Evolutionary conservation across 2,888 invertebrate species (phyloP).

Genomic region (Heteropelma amictum): DNA sequence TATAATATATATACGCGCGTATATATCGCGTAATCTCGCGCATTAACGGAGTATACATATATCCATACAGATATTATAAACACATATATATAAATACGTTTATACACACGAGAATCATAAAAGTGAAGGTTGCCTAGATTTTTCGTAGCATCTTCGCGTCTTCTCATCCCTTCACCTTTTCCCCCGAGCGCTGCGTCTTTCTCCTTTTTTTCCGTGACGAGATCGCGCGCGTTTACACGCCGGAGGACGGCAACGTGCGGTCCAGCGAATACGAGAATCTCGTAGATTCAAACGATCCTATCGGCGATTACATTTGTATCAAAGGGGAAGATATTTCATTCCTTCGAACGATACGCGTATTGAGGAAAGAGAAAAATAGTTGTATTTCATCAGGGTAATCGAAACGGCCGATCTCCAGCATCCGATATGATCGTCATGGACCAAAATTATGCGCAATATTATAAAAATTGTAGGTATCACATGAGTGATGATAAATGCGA

Average conservation of each 20-base stretch:
- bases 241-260: slow-evolving; percentile 29
- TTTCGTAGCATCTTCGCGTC: slow-evolving; percentile 63
- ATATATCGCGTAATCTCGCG: slow-evolving; percentile 47
- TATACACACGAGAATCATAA: slow-evolving; percentile 58
- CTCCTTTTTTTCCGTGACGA: not conserved
- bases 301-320: too few relatives aligned
- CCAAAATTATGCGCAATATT: slow-evolving; percentile 65
- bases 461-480: slow-evolving; percentile 71
- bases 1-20: slow-evolving; percentile 34
- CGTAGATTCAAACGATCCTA: too few relatives aligned
- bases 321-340: too few relatives aligned
- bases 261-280: not conserved
- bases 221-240: not conserved
- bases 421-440: slow-evolving; percentile 74
- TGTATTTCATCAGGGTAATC: not conserved
- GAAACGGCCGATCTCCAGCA: not conserved
- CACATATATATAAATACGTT: slow-evolving; percentile 3
- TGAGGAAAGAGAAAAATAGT: not conserved
- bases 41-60: slow-evolving; percentile 32
- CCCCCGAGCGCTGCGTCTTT: slow-evolving; percentile 21
- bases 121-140: slow-evolving; percentile 68
- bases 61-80: not conserved
- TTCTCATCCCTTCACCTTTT: slow-evolving; percentile 62
- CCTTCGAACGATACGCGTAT: not conserved
- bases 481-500: too few relatives aligned